phyloP scores from a whole-genome alignment of 2,888 invertebrate species.

The Agrypnus murinus region DNA sequence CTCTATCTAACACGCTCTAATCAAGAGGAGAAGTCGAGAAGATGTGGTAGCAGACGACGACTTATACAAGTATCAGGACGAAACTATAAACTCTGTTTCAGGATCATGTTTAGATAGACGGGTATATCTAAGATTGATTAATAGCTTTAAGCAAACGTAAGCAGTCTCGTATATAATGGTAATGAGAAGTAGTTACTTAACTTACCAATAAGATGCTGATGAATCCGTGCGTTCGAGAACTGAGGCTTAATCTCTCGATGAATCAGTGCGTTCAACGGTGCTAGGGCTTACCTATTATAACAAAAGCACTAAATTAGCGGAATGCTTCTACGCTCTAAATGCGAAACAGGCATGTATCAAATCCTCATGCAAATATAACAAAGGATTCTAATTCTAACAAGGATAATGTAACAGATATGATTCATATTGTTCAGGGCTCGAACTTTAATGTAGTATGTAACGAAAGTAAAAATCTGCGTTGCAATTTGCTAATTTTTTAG shows the following conservation, averaged over 20 bases:
- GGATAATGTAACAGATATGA: too few species aligned
- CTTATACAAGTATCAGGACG: conserved; percentile 28
- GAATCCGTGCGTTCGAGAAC: conserved; percentile 47
- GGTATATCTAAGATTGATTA: conserved; percentile 54
- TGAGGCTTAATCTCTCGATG: conserved; percentile 45
- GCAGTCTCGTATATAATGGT: conserved; percentile 53
- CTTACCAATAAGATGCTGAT: conserved; percentile 56
- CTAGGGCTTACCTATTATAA: conserved; percentile 49
- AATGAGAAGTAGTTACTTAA: conserved; percentile 54
- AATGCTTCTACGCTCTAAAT: conserved; percentile 13
- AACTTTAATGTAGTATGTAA: too few species aligned
- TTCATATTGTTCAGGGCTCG: too few species aligned
- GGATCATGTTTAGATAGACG: conserved; percentile 54
- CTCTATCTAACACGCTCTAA: conserved; percentile 42
- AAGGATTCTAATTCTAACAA: too few species aligned
- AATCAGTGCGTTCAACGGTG: conserved; percentile 43
- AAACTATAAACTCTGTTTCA: conserved; percentile 49
- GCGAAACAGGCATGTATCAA: conserved; percentile 19
- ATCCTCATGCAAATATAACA: neutral
- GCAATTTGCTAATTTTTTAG: too few species aligned
- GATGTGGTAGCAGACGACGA: conserved; percentile 40
- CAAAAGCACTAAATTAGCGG: conserved; percentile 50
- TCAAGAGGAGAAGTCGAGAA: conserved; percentile 27
- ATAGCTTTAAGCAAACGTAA: conserved; percentile 51
- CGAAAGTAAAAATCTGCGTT: too few species aligned